Percentiles rank a stretch among this genome's conserved stretches.
phyloP scores from a whole-genome alignment of 2,888 invertebrate species.

The Bellardia pandia region DNA sequence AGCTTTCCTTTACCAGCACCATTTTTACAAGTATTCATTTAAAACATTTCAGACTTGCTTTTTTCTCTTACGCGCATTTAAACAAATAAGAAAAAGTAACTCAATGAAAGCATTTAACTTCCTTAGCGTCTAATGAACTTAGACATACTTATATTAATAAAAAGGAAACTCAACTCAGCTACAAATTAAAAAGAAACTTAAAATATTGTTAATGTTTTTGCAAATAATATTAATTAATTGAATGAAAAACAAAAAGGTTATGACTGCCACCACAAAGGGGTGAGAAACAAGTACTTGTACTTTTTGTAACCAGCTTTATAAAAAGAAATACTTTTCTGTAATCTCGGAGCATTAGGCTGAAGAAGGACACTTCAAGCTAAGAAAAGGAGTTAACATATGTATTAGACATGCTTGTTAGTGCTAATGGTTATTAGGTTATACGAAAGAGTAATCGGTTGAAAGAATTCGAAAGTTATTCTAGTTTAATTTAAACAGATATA shows the following conservation, averaged over 20 bases:
- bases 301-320: slow-evolving; percentile 25
- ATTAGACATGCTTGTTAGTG: slow-evolving; percentile 20
- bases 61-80: not conserved
- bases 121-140: slow-evolving; percentile 66
- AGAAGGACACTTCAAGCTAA: slow-evolving; percentile 33
- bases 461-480: not conserved
- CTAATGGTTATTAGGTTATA: not conserved
- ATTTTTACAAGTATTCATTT: slow-evolving; percentile 19
- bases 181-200: slow-evolving; percentile 65
- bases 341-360: slow-evolving; percentile 17
- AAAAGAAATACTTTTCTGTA: not conserved
- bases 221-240: slow-evolving; percentile 71
- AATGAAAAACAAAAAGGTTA: slow-evolving; percentile 50
- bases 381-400: slow-evolving; percentile 8
- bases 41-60: slow-evolving; percentile 48
- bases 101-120: slow-evolving; percentile 52
- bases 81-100: slow-evolving; percentile 26
- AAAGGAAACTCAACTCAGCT: slow-evolving; percentile 42
- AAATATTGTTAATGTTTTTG: slow-evolving; percentile 65
- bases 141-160: not conserved
- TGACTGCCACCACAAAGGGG: slow-evolving; percentile 32
- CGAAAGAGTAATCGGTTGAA: not conserved
- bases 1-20: not conserved
- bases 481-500: no score
- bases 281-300: slow-evolving; percentile 40